Evolutionary conservation across 2,888 invertebrate genomes (phyloP).

Genomic region (Strigamia maritima): DNA sequence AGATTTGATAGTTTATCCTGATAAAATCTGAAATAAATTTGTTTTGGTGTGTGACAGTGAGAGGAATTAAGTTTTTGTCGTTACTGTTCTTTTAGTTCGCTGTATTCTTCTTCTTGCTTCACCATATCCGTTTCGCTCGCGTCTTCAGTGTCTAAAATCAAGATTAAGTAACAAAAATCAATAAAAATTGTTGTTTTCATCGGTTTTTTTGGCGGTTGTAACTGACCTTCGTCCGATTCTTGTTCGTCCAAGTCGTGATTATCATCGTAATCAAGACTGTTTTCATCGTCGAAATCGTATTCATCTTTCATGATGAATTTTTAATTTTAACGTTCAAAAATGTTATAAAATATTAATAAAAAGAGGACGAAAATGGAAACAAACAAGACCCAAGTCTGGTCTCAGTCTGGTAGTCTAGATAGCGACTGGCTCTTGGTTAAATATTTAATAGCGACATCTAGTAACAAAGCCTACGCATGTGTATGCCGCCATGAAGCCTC

Average conservation of each 20-base stretch:
- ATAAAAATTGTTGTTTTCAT: not conserved
- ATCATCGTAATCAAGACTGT: conserved; percentile 38
- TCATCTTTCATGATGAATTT: not conserved
- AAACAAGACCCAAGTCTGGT: too few relatives aligned
- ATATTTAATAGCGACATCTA: too few relatives aligned
- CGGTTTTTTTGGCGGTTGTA: not conserved
- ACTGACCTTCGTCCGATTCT: conserved; percentile 42
- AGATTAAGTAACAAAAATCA: too few relatives aligned
- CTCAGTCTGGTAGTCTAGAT: too few relatives aligned
- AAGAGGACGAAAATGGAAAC: too few relatives aligned
- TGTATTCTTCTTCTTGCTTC: conserved; percentile 69
- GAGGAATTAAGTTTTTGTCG: not conserved
- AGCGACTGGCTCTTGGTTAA: too few relatives aligned
- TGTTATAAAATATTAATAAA: too few relatives aligned
- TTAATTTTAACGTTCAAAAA: too few relatives aligned
- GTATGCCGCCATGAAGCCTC: not conserved
- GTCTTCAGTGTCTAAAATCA: conserved; percentile 85
- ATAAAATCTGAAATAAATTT: conserved; percentile 58
- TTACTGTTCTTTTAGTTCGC: conserved; percentile 84
- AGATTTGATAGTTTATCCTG: conserved; percentile 84
- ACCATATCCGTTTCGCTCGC: conserved; percentile 93
- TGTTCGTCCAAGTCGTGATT: conserved; percentile 30
- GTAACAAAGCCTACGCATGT: too few relatives aligned
- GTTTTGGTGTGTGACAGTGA: not conserved
- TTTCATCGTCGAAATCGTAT: conserved; percentile 41